These are phyloP conservation scores for Akabosia matsudoensis DNA, from an alignment of 1,140 invertebrate genomes.

Conservation along the genomic window DNA sequence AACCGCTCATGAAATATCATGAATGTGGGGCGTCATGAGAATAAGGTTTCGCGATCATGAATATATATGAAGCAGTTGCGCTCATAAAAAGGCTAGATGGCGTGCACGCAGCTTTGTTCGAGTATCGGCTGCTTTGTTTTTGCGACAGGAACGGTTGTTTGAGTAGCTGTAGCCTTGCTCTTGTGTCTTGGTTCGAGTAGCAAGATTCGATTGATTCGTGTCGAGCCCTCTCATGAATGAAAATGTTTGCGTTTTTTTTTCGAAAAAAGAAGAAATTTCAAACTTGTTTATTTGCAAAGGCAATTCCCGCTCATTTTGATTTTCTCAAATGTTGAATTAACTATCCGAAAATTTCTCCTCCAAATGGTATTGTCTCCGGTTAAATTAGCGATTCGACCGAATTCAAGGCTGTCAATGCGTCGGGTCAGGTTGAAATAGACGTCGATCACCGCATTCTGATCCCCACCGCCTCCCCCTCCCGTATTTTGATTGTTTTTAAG, in stretches of 20 bases:
- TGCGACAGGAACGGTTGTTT: no score
- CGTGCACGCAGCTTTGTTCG: no score
- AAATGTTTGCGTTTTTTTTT: no score
- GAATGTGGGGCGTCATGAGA: background rate
- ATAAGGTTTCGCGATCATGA: no score
- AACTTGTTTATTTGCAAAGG: background rate
- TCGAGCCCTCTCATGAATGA: no score
- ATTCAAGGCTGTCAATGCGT: background rate
- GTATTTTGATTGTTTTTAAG: background rate
- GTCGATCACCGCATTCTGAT: background rate
- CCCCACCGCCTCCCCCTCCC: background rate
- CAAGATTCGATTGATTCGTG: no score
- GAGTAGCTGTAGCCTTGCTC: no score
- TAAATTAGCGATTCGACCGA: background rate
- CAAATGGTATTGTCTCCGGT: background rate
- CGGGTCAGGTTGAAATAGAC: background rate
- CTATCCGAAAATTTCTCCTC: slow-evolving; percentile 6
- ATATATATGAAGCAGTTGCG: background rate
- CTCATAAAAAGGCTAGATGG: background rate
- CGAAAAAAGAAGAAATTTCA: no score
- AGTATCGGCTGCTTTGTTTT: no score
- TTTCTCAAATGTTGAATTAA: background rate
- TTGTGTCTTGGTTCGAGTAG: no score
- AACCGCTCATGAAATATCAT: background rate
- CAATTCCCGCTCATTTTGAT: background rate